Base-by-base conservation (phyloP, 2,113 vertebrate species). In the Hypomesus transpacificus region DNA sequence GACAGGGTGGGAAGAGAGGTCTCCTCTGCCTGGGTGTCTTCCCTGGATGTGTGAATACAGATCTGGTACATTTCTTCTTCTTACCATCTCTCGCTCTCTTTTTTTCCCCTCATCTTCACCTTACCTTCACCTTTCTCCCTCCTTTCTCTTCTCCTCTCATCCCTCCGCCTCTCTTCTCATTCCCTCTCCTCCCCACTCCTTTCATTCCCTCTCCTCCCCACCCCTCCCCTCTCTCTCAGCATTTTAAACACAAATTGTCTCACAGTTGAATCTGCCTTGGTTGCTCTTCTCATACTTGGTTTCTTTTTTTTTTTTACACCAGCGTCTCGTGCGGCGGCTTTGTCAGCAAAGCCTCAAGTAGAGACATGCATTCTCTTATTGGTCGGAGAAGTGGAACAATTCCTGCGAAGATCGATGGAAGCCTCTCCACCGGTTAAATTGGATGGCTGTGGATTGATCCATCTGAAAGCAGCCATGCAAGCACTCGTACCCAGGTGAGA, bases 371-470 rank as follows among this genome's bases (percentile, higher is more conserved):
- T 56, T 56, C 53, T 18, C n/a, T 18, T 56, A n/a, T 56, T 56
- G 53, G 53, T 56, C 53, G 4, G 3, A 14, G 52, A 18, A 16
- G 63, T 79, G 68, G 76, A 79, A 72, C 75, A 69, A 71, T 66
- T 64, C n/a, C 1, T 63, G 75, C 17, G 26, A 16, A 50, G 74
- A 84, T 82, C 79, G 70, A 86, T 82, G 54, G 54, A 57, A 8
- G 62, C 54, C 46, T 69, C 53, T 72, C 72, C 70, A 57, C 56
- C 67, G 78, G 63, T 69, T 82, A 81, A 83, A 86, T 87, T 84
- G 82, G 82, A 86, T 76, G 78, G 74, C 70, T 34, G 26, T 54
- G 78, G 78, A 86, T 80, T 86, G 82, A 85, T 87, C 79, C 76
- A 79, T 76, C 72, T 67, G 74, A 77, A 67, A 82, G 82, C 74